phyloP scores from a whole-genome alignment of 1,140 invertebrate genomes.

The Cecropterus lyciades region DNA sequence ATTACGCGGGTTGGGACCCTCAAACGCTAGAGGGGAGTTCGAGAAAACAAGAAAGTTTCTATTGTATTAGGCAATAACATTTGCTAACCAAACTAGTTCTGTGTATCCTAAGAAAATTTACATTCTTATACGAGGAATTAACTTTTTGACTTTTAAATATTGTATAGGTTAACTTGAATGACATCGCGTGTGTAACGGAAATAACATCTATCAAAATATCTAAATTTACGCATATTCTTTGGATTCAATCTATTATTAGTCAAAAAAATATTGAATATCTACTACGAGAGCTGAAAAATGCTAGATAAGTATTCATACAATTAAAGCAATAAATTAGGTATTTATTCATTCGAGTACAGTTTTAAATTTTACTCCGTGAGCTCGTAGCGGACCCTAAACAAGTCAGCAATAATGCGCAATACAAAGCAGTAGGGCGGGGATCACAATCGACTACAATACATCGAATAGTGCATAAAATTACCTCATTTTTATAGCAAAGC shows the following conservation, averaged over 20 bases:
- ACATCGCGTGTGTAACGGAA: too few relatives aligned
- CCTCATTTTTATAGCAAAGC: constrained; percentile 67
- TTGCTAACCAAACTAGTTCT: constrained; percentile 21
- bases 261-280: too few relatives aligned
- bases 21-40: constrained; percentile 25
- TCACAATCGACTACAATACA: constrained; percentile 55
- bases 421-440: constrained; percentile 37
- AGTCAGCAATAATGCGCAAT: constrained; percentile 6
- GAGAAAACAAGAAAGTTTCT: constrained; percentile 30
- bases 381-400: not conserved
- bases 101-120: not conserved
- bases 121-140: not conserved
- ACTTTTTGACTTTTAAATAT: too few relatives aligned
- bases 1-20: constrained; percentile 51
- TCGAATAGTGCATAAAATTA: constrained; percentile 75
- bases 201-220: too few relatives aligned
- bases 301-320: too few relatives aligned
- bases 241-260: too few relatives aligned
- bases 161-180: too few relatives aligned
- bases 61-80: constrained; percentile 33
- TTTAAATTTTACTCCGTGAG: too few relatives aligned
- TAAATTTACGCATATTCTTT: too few relatives aligned
- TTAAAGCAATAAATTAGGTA: too few relatives aligned
- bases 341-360: too few relatives aligned
- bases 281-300: too few relatives aligned